A percentile compares a stretch with the other conserved stretches of the same genome.
phyloP scores from a whole-genome alignment of 2,888 invertebrate species.

The Callimorpha dominula region DNA sequence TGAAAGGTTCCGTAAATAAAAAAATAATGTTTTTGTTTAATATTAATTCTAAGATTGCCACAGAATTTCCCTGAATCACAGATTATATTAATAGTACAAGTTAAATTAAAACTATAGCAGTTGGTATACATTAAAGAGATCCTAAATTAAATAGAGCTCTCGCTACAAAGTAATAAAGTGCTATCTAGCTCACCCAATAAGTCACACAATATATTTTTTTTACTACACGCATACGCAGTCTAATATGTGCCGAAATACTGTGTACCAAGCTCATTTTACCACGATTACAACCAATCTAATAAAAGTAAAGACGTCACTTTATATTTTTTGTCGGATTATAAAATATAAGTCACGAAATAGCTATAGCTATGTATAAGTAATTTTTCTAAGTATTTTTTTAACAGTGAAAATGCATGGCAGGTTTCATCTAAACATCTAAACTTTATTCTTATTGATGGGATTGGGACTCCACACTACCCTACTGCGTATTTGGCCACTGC shows the following conservation, averaged over 20 bases:
- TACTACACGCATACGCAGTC: background rate
- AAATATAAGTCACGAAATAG: background rate
- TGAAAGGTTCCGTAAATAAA: no score
- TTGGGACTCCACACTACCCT: background rate
- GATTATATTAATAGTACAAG: background rate
- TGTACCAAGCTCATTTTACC: background rate
- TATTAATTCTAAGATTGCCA: constrained; percentile 10
- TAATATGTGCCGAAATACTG: background rate
- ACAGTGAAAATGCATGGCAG: background rate
- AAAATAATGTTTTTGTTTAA: background rate
- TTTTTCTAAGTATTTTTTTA: no score
- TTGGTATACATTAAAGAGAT: background rate
- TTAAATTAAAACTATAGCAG: background rate
- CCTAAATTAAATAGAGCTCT: background rate
- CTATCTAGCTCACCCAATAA: background rate
- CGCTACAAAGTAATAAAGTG: background rate
- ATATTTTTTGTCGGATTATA: background rate
- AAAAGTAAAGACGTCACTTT: background rate
- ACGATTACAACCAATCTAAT: background rate
- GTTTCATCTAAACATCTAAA: background rate
- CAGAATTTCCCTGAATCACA: constrained; percentile 4
- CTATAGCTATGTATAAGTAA: no score
- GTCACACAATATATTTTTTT: background rate
- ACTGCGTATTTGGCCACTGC: background rate
- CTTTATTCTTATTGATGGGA: background rate